Evolutionary conservation across 2,113 vertebrate species (phyloP).

Genomic region (Chaenogobius annularis): DNA sequence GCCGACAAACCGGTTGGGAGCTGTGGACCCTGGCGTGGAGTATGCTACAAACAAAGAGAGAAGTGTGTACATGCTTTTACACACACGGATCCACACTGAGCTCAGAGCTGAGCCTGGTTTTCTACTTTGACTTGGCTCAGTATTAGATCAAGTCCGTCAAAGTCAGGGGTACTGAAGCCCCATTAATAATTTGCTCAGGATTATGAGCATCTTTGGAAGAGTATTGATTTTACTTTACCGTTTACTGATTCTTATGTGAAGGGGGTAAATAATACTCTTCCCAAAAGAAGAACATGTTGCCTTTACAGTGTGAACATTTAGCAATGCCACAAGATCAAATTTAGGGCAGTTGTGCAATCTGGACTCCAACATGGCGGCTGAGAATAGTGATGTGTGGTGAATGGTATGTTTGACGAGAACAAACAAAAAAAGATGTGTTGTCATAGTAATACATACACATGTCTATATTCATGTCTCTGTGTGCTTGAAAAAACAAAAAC

Average conservation of each 20-base stretch:
- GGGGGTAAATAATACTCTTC: constrained; percentile 37
- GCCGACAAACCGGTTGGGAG: constrained; percentile 97
- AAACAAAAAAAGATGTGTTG: constrained; percentile 60
- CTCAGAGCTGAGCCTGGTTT: constrained; percentile 46
- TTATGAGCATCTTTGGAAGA: constrained; percentile 27
- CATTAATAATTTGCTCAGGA: constrained; percentile 28
- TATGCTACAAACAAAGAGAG: constrained; percentile 85
- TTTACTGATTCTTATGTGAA: constrained; percentile 34
- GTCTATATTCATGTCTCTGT: constrained; percentile 22
- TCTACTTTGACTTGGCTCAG: constrained; percentile 19
- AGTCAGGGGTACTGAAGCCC: constrained; percentile 40
- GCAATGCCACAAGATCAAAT: constrained; percentile 64
- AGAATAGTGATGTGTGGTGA: constrained; percentile 44
- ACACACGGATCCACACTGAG: constrained; percentile 70
- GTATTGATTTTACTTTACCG: constrained; percentile 31
- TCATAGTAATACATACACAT: constrained; percentile 8
- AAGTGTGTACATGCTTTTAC: constrained; percentile 76
- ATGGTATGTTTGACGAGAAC: constrained; percentile 58
- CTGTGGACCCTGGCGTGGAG: constrained; percentile 92
- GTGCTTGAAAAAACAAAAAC: constrained; percentile 41
- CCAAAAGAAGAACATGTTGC: constrained; percentile 35
- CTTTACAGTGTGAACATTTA: constrained; percentile 40
- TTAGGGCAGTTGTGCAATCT: constrained; percentile 77
- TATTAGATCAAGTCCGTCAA: constrained; percentile 39
- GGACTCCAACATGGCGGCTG: constrained; percentile 72